These are phyloP conservation scores for Callocephalon fimbriatum DNA, from an alignment of 2,113 vertebrate species.

Conservation along the genomic window DNA sequence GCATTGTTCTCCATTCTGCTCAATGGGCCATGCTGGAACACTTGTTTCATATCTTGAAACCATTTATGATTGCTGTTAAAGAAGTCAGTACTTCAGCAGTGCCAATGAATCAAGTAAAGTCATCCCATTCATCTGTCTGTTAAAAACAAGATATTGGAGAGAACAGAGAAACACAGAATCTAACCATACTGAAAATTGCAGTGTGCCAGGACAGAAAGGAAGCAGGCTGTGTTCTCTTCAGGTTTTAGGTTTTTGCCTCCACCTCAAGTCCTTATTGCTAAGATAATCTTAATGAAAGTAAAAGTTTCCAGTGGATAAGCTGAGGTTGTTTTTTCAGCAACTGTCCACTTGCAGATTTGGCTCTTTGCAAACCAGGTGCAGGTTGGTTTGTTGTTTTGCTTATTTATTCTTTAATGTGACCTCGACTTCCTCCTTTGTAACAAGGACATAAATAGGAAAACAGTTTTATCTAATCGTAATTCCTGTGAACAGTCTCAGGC, in stretches of 20 bases:
- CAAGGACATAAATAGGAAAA: background rate
- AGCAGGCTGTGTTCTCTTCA: background rate
- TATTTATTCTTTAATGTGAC: background rate
- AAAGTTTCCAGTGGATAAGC: background rate
- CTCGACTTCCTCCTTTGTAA: background rate
- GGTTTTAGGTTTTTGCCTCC: background rate
- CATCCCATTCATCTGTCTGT: slow-evolving; percentile 67
- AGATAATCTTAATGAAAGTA: background rate
- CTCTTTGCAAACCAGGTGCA: background rate
- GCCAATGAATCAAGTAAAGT: slow-evolving; percentile 59
- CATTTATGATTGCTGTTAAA: slow-evolving; percentile 77
- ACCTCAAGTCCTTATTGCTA: background rate
- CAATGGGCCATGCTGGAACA: slow-evolving; percentile 78
- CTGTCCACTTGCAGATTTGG: background rate
- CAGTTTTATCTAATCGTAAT: background rate
- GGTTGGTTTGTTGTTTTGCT: background rate
- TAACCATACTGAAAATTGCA: background rate
- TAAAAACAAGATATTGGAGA: slow-evolving; percentile 46
- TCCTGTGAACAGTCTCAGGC: background rate
- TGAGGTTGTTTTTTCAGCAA: background rate
- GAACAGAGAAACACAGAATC: slow-evolving; percentile 30
- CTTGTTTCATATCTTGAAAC: slow-evolving; percentile 72
- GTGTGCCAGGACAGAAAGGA: background rate
- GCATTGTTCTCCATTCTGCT: slow-evolving; percentile 75
- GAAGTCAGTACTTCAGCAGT: slow-evolving; percentile 62